Evolutionary conservation across 1,140 invertebrate species (phyloP).

Genomic region (Drosophila dunni): DNA sequence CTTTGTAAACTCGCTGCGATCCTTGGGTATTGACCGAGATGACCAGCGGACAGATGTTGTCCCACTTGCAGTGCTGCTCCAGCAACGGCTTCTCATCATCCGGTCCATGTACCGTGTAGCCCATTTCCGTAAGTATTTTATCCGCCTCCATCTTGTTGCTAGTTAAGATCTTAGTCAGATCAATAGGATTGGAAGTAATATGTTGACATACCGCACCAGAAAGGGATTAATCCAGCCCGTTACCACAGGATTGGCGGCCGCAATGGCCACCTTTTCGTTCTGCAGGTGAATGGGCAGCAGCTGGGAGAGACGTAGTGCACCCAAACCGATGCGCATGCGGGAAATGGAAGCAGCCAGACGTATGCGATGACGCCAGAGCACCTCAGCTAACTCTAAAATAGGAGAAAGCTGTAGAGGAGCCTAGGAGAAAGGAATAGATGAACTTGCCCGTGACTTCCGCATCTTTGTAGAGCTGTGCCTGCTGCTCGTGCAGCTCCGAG

Average conservation of each 20-base stretch:
- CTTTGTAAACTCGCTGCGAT: conserved; percentile 77
- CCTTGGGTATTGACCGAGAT: conserved; percentile 87
- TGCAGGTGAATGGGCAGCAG: conserved; percentile 89
- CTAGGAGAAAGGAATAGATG: too few relatives aligned
- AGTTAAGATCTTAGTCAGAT: not conserved
- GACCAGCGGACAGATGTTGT: conserved; percentile 90
- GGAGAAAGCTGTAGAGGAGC: not conserved
- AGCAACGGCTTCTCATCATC: conserved; percentile 79
- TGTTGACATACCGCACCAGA: conserved; percentile 87
- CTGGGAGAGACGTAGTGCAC: conserved; percentile 88
- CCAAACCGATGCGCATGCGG: conserved; percentile 89
- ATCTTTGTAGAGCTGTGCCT: conserved; percentile 84
- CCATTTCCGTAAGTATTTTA: conserved; percentile 60
- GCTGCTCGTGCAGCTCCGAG: conserved; percentile 69
- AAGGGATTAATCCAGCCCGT: conserved; percentile 92
- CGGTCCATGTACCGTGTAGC: conserved; percentile 74
- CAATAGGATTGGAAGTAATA: not conserved
- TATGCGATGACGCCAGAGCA: conserved; percentile 87
- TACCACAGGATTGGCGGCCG: conserved; percentile 87
- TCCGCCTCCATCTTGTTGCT: conserved; percentile 72
- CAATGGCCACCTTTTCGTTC: conserved; percentile 87
- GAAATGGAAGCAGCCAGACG: conserved; percentile 89
- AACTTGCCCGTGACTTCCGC: conserved; percentile 84
- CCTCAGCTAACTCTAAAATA: conserved; percentile 85
- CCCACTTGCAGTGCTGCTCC: conserved; percentile 87